Conservation (phyloP, 2,113 vertebrate species). For the Gobio gobio region DNA sequence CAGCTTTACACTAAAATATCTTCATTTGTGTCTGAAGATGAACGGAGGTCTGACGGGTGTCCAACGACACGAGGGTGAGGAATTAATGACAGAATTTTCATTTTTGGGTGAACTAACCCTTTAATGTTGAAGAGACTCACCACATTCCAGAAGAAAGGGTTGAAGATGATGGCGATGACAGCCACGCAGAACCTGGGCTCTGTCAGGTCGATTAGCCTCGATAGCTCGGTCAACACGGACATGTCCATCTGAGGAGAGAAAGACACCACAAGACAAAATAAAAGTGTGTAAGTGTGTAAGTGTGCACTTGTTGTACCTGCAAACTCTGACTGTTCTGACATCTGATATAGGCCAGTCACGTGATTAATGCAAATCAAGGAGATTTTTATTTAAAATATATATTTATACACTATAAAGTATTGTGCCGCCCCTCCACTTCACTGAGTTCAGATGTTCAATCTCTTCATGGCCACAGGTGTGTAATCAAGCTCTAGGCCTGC, state of each 20-base stretch:
- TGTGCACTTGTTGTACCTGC: background rate
- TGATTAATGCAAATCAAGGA: background rate
- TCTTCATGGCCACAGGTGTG: too few relatives aligned
- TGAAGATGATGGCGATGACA: conserved; percentile 75
- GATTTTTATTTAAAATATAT: background rate
- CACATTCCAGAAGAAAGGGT: conserved; percentile 82
- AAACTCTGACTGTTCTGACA: background rate
- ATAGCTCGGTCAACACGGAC: conserved; percentile 56
- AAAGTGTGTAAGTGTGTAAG: background rate
- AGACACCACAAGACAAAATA: background rate
- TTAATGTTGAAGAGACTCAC: conserved; percentile 63
- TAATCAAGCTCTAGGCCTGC: too few relatives aligned
- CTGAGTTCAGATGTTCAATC: too few relatives aligned
- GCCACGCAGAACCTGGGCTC: conserved; percentile 72
- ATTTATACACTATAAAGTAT: background rate
- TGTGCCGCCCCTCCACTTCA: too few relatives aligned
- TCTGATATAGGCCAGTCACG: background rate
- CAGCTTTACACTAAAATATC: too few relatives aligned
- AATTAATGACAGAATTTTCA: too few relatives aligned
- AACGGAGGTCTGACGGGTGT: too few relatives aligned
- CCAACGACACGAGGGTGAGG: too few relatives aligned
- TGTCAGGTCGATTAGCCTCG: conserved; percentile 58
- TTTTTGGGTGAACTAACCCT: too few relatives aligned
- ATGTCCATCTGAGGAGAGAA: conserved; percentile 71
- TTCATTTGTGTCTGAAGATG: too few relatives aligned